Percentiles rank a stretch among this genome's conserved stretches.
Evolutionary conservation across 2,797 vertebrate genomes (phyloP).

Genomic region (Coracias cyanogaster): DNA sequence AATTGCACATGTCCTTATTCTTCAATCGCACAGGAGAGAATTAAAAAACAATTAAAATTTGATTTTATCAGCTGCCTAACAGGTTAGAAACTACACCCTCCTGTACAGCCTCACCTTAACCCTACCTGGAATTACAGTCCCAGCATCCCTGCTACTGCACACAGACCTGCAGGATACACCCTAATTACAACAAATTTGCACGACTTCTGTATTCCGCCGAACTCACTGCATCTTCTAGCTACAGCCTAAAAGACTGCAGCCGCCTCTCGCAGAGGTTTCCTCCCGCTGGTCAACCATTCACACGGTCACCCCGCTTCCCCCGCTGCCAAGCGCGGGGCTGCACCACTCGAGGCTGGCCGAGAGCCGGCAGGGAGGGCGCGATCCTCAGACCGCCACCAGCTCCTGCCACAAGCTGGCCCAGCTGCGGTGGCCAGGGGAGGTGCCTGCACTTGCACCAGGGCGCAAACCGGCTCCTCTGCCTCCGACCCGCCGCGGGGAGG

Average conservation of each 20-base stretch:
- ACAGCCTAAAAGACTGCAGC: background rate
- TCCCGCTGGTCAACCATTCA: background rate
- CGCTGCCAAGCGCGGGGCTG: background rate
- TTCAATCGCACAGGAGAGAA: background rate
- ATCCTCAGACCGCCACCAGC: background rate
- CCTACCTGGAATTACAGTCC: background rate
- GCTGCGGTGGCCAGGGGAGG: background rate
- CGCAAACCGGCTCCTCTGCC: accelerated
- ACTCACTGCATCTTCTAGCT: background rate
- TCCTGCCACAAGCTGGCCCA: background rate
- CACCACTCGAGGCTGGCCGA: background rate
- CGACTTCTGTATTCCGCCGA: accelerated
- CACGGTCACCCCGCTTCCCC: background rate
- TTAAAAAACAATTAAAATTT: background rate
- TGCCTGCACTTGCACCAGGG: background rate
- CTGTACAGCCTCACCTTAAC: background rate
- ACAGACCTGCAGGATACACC: background rate
- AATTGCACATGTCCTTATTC: background rate
- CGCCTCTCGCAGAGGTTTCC: background rate
- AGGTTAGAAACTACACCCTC: background rate
- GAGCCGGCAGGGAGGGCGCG: background rate
- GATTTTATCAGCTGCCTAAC: background rate
- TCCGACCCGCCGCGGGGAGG: background rate
- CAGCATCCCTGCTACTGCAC: background rate
- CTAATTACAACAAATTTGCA: background rate